Base-by-base conservation (phyloP, 2,797 vertebrate genomes). In the Halcyon leucocephala region DNA sequence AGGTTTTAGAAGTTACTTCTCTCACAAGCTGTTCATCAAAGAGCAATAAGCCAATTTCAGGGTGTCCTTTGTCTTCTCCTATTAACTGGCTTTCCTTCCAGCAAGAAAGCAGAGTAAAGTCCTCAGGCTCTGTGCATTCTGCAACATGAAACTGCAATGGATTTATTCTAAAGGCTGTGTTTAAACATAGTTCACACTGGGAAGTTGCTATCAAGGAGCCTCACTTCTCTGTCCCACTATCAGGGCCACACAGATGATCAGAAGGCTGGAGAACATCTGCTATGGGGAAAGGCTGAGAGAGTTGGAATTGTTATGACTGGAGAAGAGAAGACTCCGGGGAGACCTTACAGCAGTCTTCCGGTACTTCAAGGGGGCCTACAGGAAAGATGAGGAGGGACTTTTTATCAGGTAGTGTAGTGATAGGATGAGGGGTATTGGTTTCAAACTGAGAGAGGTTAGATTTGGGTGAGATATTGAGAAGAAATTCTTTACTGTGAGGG, bases 61-160 rank as follows among this genome's bases (percentile, higher is more conserved):
- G 6, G 4, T 55, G 82, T 78, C 31, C 18, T 69, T 96, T 81
- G 17, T 41, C 7, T 58, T 78, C 11, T 80, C 8, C 44, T 78
- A 6, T 37, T 62, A 66, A 31, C 4, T 31, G 22, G 11, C 31
- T 78, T 80, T 55, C n/a, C 12, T 26, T 17, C 10, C 16, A 52
- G 28, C 52, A 60, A 64, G 28, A 19, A 42, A 17, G 18, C 52
- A 54, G 7, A 78, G 7, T 19, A 26, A 18, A 39, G 8, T 26
- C n/a, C 29, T 81, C 28, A 19, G 39, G 33, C 20, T 39, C 70
- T 10, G 2, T 11, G 33, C n/a, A 20, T 55, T 78, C 61, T 44
- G 46, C 6, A 6, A 28, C 0, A 4, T 42, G 41, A 76, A 93
- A 69, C 10, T 1, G 1, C 7, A 39, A 69, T 6, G 3, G 9